Evolutionary conservation across 2,888 invertebrate species (phyloP).

Genomic region (Reticulitermes lucifugus): DNA sequence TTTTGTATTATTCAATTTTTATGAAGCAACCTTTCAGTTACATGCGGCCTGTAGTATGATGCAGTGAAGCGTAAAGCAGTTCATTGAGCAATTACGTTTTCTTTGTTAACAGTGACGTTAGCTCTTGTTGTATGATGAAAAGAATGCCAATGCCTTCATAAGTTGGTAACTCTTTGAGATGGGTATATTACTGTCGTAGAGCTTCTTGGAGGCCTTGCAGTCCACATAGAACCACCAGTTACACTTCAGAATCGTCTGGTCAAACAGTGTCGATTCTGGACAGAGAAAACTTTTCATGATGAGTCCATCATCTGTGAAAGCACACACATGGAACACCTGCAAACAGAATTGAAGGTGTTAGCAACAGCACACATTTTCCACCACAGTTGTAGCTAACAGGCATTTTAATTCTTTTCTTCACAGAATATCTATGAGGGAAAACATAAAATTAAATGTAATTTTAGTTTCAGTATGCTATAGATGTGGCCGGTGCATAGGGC

Average conservation of each 20-base stretch:
- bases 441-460: too few relatives aligned
- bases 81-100: neutral
- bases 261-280: constrained; percentile 91
- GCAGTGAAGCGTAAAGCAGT: neutral
- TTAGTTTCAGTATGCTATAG: too few relatives aligned
- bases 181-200: constrained; percentile 91
- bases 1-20: too few relatives aligned
- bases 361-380: neutral
- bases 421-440: too few relatives aligned
- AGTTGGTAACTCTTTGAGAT: constrained; percentile 92
- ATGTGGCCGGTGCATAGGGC: too few relatives aligned
- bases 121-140: constrained; percentile 82
- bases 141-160: constrained; percentile 91
- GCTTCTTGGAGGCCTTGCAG: constrained; percentile 81
- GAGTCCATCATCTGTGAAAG: constrained; percentile 87
- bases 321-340: constrained; percentile 92
- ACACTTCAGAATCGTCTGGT: constrained; percentile 90
- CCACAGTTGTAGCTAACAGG: neutral
- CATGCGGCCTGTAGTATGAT: too few relatives aligned
- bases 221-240: constrained; percentile 97
- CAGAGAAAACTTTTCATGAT: constrained; percentile 93
- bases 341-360: constrained; percentile 55
- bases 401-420: neutral
- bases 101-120: neutral
- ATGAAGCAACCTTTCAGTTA: too few relatives aligned